A percentile compares a stretch with the other conserved stretches of the same genome.
Conservation (phyloP, 23 tunicate genomes). For the Styela clava region DNA sequence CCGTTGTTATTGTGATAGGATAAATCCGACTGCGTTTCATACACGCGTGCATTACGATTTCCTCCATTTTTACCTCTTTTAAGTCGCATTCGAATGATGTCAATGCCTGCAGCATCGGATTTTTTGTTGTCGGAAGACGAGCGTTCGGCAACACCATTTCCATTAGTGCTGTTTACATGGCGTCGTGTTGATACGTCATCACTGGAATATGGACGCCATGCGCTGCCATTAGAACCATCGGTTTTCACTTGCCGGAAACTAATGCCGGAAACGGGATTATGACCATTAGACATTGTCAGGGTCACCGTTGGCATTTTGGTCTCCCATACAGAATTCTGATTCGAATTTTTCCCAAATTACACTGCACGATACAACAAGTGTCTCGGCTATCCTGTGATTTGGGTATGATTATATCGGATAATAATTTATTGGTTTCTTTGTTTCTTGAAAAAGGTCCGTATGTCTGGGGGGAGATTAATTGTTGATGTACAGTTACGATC, state of each 20-base stretch:
- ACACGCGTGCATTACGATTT: slow-evolving; percentile 19
- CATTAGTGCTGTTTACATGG: neutral
- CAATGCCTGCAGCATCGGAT: neutral
- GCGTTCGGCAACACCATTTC: neutral
- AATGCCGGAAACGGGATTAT: neutral
- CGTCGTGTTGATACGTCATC: neutral
- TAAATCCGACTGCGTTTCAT: neutral
- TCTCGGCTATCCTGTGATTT: too few relatives aligned
- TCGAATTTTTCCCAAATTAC: too few relatives aligned
- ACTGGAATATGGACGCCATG: neutral
- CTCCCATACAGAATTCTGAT: neutral
- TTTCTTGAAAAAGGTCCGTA: too few relatives aligned
- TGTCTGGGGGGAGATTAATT: too few relatives aligned
- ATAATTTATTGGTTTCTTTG: too few relatives aligned
- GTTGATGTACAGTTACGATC: neutral
- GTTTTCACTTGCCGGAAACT: slow-evolving; percentile 5
- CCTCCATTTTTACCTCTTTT: neutral
- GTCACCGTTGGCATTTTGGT: slow-evolving; percentile 4
- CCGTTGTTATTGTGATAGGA: slow-evolving; percentile 28
- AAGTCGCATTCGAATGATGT: neutral
- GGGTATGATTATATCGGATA: too few relatives aligned
- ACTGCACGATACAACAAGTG: too few relatives aligned
- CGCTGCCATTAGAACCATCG: neutral
- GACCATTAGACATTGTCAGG: slow-evolving; percentile 22
- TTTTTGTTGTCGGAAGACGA: slow-evolving; percentile 13